Percentiles rank a stretch among this genome's conserved stretches.
Evolutionary conservation across 1,140 invertebrate species (phyloP).

Genomic region (Drosophila arawakana): DNA sequence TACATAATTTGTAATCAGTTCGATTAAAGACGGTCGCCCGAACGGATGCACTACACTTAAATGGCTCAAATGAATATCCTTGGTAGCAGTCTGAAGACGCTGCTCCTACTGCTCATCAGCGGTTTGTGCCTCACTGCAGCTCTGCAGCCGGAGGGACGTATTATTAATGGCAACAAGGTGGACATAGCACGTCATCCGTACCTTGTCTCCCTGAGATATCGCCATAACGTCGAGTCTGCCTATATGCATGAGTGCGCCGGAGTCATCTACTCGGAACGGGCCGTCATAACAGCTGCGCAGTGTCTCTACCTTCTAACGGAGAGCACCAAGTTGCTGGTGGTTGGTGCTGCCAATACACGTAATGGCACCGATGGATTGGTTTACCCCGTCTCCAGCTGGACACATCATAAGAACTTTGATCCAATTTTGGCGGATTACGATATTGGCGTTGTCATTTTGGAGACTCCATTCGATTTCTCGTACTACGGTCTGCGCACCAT

Average conservation of each 20-base stretch:
- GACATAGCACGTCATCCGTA: slow-evolving; percentile 76
- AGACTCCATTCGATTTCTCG: slow-evolving; percentile 57
- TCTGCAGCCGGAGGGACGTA: slow-evolving; percentile 42
- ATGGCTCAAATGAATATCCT: slow-evolving; percentile 21
- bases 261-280: slow-evolving; percentile 58
- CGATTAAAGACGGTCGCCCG: slow-evolving; percentile 34
- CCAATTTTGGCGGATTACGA: slow-evolving; percentile 86
- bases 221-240: slow-evolving; percentile 27
- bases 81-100: slow-evolving; percentile 15
- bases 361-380: slow-evolving; percentile 80
- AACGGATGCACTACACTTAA: slow-evolving; percentile 15
- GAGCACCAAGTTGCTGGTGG: slow-evolving; percentile 54
- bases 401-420: slow-evolving; percentile 85
- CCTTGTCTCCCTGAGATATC: slow-evolving; percentile 65
- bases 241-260: slow-evolving; percentile 73
- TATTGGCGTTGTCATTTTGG: slow-evolving; percentile 86
- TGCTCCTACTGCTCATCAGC: slow-evolving; percentile 19
- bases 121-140: neutral
- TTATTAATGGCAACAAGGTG: slow-evolving; percentile 64
- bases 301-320: slow-evolving; percentile 47
- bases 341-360: slow-evolving; percentile 66
- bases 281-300: slow-evolving; percentile 67
- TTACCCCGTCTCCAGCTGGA: slow-evolving; percentile 80
- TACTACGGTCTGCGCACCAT: slow-evolving; percentile 49
- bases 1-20: slow-evolving; percentile 54